Evolutionary conservation across 2,888 invertebrate species (phyloP), one percentile per base, ranked within the genome.

Genomic region (Ichneumon xanthorius): DNA sequence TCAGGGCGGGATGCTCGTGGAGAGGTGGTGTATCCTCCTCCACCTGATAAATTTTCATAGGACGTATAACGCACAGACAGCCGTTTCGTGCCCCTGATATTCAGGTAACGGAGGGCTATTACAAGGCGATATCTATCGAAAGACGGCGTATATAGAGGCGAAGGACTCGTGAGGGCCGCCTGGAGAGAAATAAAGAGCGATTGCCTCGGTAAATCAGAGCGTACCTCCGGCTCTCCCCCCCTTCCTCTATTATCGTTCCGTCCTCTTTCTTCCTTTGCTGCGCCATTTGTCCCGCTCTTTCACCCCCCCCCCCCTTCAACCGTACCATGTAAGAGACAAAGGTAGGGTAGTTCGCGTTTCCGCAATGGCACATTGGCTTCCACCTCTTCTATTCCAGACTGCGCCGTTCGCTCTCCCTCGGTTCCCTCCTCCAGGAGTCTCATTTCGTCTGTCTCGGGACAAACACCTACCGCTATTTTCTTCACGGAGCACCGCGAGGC

Each of bases 171-270:
- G 92, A 94, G 92, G 92, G 93, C 92, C 94, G 94, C 94, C 94
- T 94, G 90, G 94, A 94, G 94, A 93, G 94, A 94, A 93, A 94
- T 94, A 94, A 94, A 94, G 94, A 94, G 93, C 92, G 93, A 94
- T 94, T 94, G 94, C 92, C 90, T 92, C 94, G 90, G 93, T 94
- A 94, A 94, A 94, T 94, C 94, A 94, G 93, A 87, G 84, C 83
- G 86, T 81, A 89, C 88, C 87, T 88, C 88, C 88, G 89, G 80
- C 80, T 65, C 85, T 68, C 81, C 73, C 61, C 37, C 26, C 26
- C 11, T 71, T 82, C 83, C 80, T 80, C 80, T 80, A 81, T 72
- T 26, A 77, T 85, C 80, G 84, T 76, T 68, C 82, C 86, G 78
- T 82, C 81, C 58, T 53, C 75, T 72, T 87, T 75, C 81, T 87